These are phyloP conservation scores for Hoplodrina blanda DNA, from an alignment of 2,888 invertebrate species.

Conservation along the genomic window DNA sequence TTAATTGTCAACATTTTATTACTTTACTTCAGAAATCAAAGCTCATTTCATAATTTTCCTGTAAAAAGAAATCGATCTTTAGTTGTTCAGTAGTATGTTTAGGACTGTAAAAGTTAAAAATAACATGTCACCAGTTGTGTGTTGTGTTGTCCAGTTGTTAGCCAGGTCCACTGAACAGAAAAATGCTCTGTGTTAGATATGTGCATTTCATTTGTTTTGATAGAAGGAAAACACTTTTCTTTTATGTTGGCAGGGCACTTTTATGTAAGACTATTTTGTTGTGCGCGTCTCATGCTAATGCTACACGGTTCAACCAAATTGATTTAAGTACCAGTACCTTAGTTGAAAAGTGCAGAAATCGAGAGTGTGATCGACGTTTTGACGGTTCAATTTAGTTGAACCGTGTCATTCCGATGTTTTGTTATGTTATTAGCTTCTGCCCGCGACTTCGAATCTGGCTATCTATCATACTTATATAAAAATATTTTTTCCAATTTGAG, in stretches of 20 bases:
- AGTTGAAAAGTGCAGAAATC: too few species aligned
- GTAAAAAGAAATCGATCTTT: background rate
- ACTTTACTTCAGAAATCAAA: background rate
- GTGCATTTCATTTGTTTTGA: constrained; percentile 30
- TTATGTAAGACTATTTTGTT: background rate
- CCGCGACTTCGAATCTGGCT: too few species aligned
- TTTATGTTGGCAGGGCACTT: background rate
- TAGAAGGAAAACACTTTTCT: background rate
- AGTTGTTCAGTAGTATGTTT: background rate
- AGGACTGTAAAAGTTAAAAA: constrained; percentile 33
- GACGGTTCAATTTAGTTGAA: too few species aligned
- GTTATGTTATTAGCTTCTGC: too few species aligned
- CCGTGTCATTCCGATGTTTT: too few species aligned
- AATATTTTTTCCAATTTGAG: too few species aligned
- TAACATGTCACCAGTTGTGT: constrained; percentile 31
- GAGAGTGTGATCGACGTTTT: too few species aligned
- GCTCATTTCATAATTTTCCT: background rate
- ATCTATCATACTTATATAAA: too few species aligned
- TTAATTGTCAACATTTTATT: background rate
- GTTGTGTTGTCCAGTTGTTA: constrained; percentile 43
- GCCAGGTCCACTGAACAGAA: constrained; percentile 45
- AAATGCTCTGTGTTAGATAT: constrained; percentile 32
- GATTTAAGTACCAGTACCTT: too few species aligned
- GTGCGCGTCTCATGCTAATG: background rate
- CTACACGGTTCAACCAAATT: background rate